Percentiles rank a stretch among this genome's conserved stretches.
Conservation (phyloP, 2,113 vertebrate species). For the Ptilorrhoa leucosticta region DNA sequence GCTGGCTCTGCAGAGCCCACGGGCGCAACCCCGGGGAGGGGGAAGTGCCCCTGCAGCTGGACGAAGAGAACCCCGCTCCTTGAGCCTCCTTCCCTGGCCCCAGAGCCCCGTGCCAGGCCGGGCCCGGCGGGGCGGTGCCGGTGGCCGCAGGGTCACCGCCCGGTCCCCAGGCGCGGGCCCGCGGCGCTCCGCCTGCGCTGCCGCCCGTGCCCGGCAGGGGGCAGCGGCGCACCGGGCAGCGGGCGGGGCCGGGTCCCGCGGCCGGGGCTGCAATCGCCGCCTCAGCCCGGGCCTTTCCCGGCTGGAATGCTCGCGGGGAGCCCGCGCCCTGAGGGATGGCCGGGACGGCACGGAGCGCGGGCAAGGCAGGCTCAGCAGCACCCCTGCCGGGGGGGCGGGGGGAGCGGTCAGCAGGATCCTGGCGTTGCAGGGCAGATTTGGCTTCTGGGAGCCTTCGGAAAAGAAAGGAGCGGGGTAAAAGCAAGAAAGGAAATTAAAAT, state of each 20-base stretch:
- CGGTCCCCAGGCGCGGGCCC: too few species aligned
- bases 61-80: rapidly evolving
- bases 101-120: background rate
- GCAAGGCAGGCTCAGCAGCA: background rate
- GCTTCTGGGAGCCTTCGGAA: background rate
- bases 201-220: conserved; percentile 5
- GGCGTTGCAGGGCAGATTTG: background rate
- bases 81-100: rapidly evolving
- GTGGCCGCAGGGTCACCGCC: rapidly evolving
- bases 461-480: rapidly evolving
- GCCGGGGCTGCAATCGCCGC: background rate
- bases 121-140: background rate
- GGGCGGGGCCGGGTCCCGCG: background rate
- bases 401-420: background rate
- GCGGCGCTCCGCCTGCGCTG: background rate
- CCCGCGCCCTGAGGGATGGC: background rate
- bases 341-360: background rate
- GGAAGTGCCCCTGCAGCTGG: background rate
- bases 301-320: rapidly evolving
- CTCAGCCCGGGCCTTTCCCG: background rate
- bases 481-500: background rate
- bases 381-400: background rate
- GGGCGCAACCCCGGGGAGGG: too few species aligned
- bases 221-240: background rate
- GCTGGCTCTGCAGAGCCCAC: background rate